Evolutionary conservation across 1,140 invertebrate species (phyloP).

Genomic region (Gonioctena quinquepunctata): DNA sequence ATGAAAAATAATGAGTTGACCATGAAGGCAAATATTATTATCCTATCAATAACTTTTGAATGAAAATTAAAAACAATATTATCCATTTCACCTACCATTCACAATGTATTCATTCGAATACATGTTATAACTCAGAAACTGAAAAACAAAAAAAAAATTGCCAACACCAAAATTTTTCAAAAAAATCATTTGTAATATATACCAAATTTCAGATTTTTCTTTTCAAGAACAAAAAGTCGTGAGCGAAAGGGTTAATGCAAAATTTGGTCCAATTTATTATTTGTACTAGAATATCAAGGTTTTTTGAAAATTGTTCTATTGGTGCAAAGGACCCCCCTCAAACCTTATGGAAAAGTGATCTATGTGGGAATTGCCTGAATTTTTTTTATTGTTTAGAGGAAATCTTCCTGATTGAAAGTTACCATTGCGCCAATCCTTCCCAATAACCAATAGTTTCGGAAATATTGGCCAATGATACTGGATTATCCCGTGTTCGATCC

Average conservation of each 20-base stretch:
- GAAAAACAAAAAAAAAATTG: not conserved
- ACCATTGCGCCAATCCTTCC: too few relatives aligned
- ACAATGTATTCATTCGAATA: not conserved
- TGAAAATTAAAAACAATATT: not conserved
- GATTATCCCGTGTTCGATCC: too few relatives aligned
- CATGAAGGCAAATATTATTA: not conserved
- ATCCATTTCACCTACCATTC: not conserved
- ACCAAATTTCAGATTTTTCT: not conserved
- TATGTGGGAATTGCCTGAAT: too few relatives aligned
- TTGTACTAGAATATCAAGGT: too few relatives aligned
- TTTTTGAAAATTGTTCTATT: too few relatives aligned
- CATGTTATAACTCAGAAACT: not conserved
- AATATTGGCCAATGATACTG: too few relatives aligned
- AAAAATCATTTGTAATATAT: not conserved
- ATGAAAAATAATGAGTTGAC: not conserved
- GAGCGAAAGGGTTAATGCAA: not conserved
- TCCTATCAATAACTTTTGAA: not conserved
- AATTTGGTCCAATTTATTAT: too few relatives aligned
- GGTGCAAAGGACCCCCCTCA: too few relatives aligned
- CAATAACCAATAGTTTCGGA: too few relatives aligned
- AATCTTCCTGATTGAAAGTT: too few relatives aligned
- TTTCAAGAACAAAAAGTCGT: not conserved
- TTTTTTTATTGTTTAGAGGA: too few relatives aligned
- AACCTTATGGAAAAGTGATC: too few relatives aligned
- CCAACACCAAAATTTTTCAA: not conserved